These are phyloP conservation scores for Pedetes capensis DNA, from an alignment of 2,113 vertebrate genomes.

Conservation along the genomic window DNA sequence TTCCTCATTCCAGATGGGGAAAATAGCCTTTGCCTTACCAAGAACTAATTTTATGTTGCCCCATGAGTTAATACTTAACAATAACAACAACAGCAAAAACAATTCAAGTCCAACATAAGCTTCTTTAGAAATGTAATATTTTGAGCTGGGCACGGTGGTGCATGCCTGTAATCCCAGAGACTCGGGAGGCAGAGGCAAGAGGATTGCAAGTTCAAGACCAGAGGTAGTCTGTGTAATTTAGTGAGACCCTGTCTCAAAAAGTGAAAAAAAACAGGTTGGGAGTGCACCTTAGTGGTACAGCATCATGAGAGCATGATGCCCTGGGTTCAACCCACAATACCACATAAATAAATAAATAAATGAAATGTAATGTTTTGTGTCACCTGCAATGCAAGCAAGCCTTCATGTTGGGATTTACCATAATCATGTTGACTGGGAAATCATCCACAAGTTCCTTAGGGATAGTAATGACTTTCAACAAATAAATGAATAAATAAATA, in stretches of 20 bases:
- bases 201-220: no score
- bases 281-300: no score
- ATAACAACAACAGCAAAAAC: not conserved
- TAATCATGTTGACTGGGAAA: not conserved
- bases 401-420: not conserved
- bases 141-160: no score
- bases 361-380: not conserved
- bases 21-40: not conserved
- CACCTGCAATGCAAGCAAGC: not conserved
- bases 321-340: no score
- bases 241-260: no score
- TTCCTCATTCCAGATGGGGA: not conserved
- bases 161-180: no score
- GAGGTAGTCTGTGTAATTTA: no score
- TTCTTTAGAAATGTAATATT: conserved; percentile 20
- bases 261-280: no score
- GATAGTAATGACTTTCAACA: not conserved
- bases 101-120: not conserved
- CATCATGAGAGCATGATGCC: no score
- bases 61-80: not conserved
- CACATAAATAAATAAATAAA: no score
- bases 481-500: not conserved
- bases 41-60: conserved; percentile 5
- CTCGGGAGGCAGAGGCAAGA: no score
- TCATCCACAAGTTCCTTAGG: not conserved